Evolutionary conservation across 1,140 invertebrate genomes (phyloP).

Genomic region (Subanguina moxae): DNA sequence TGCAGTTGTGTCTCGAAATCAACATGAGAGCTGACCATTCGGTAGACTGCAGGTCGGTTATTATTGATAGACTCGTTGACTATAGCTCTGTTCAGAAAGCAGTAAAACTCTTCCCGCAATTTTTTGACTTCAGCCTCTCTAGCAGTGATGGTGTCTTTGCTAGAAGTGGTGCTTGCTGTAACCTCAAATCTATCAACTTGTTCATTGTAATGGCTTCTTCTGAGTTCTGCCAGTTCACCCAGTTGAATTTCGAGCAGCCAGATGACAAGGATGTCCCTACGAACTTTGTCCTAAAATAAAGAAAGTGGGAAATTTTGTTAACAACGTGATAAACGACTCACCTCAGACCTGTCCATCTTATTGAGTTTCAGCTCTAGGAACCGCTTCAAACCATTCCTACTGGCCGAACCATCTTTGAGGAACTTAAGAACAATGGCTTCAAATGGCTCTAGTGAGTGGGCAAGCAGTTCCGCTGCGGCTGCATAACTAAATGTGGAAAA

Average conservation of each 20-base stretch:
- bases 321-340: neutral
- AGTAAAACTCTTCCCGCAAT: slow-evolving; percentile 31
- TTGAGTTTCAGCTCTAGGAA: slow-evolving; percentile 33
- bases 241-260: slow-evolving; percentile 44
- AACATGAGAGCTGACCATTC: slow-evolving; percentile 35
- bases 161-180: neutral
- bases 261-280: slow-evolving; percentile 39
- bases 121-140: slow-evolving; percentile 19
- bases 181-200: neutral
- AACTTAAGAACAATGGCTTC: slow-evolving; percentile 33
- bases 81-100: slow-evolving; percentile 29
- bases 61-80: slow-evolving; percentile 33
- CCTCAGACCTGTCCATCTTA: slow-evolving; percentile 17
- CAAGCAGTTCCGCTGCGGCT: slow-evolving; percentile 36
- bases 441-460: slow-evolving; percentile 41
- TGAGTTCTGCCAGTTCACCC: slow-evolving; percentile 37
- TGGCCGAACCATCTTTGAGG: slow-evolving; percentile 23
- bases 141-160: slow-evolving; percentile 2
- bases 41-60: slow-evolving; percentile 35
- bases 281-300: slow-evolving; percentile 29
- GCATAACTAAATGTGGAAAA: slow-evolving; percentile 28
- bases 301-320: neutral
- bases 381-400: slow-evolving; percentile 39
- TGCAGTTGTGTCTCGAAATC: slow-evolving; percentile 44
- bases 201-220: neutral